These are phyloP conservation scores for Cosmia trapezina DNA, from an alignment of 2,888 invertebrate genomes.

Conservation along the genomic window DNA sequence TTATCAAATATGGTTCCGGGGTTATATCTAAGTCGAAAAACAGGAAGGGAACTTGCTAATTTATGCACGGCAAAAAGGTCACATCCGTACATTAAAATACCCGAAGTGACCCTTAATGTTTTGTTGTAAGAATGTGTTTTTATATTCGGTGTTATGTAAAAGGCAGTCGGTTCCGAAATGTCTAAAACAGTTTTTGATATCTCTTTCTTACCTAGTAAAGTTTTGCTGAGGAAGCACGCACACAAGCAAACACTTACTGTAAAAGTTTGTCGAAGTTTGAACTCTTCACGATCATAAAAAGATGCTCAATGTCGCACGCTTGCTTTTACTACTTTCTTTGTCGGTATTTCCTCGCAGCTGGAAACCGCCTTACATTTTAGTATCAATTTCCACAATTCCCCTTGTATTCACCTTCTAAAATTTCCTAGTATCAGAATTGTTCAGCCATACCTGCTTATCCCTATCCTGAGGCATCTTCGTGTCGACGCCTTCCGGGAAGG, in stretches of 20 bases:
- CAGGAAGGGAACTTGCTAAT: conserved; percentile 34
- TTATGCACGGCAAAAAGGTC: conserved; percentile 46
- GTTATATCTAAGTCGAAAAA: conserved; percentile 37
- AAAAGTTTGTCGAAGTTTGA: conserved; percentile 31
- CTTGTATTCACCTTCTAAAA: not conserved
- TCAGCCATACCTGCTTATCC: conserved; percentile 93
- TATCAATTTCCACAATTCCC: conserved; percentile 24
- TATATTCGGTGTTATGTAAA: conserved; percentile 20
- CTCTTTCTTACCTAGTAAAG: conserved; percentile 16
- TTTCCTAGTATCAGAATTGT: not conserved
- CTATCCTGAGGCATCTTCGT: conserved; percentile 96
- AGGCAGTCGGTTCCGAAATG: conserved; percentile 3
- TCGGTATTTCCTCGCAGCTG: conserved; percentile 9
- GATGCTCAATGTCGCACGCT: conserved; percentile 25
- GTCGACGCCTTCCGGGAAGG: conserved; percentile 95
- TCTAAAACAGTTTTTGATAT: conserved; percentile 29
- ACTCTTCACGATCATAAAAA: conserved; percentile 34
- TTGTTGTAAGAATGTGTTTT: conserved; percentile 31
- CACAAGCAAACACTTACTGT: conserved; percentile 13
- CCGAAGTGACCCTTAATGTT: conserved; percentile 30
- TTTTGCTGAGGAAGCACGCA: not conserved
- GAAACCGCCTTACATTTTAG: conserved; percentile 14
- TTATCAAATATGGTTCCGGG: conserved; percentile 41
- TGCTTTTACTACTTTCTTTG: conserved; percentile 16
- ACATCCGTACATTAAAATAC: conserved; percentile 37